phyloP scores from a whole-genome alignment of 1,140 invertebrate species.

The Penaeus vannamei region DNA sequence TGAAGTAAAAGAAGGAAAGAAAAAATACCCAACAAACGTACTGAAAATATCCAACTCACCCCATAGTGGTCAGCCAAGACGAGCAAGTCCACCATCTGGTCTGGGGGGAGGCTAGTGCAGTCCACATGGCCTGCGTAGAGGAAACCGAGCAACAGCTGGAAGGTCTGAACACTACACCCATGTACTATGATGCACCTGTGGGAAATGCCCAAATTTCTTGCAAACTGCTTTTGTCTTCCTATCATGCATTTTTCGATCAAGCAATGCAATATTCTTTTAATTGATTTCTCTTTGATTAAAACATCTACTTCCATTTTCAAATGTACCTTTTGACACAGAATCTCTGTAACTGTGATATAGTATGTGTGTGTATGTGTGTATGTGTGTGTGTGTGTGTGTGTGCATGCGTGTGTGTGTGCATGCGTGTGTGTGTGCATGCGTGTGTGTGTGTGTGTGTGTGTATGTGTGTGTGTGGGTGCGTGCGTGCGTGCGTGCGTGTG shows the following conservation, averaged over 20 bases:
- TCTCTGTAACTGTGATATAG: too few relatives aligned
- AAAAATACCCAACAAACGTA: neutral
- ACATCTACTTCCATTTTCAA: too few relatives aligned
- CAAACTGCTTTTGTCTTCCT: neutral
- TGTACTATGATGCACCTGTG: constrained; percentile 79
- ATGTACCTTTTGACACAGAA: too few relatives aligned
- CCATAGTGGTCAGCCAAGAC: constrained; percentile 75
- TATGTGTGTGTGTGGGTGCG: too few relatives aligned
- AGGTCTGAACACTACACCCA: constrained; percentile 78
- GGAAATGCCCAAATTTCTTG: neutral
- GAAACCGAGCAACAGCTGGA: constrained; percentile 78
- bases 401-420: too few relatives aligned
- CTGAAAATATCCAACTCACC: constrained; percentile 67
- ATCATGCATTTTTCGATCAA: too few relatives aligned
- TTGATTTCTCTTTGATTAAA: too few relatives aligned
- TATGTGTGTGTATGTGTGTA: too few relatives aligned
- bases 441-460: too few relatives aligned
- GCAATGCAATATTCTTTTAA: neutral
- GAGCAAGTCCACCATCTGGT: constrained; percentile 79
- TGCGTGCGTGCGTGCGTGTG: too few relatives aligned
- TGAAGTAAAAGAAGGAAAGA: neutral
- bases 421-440: too few relatives aligned
- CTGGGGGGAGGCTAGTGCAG: constrained; percentile 73
- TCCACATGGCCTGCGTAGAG: constrained; percentile 78
- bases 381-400: too few relatives aligned